phyloP scores from a whole-genome alignment of 2,797 vertebrate genomes.

The Siniperca undulata region DNA sequence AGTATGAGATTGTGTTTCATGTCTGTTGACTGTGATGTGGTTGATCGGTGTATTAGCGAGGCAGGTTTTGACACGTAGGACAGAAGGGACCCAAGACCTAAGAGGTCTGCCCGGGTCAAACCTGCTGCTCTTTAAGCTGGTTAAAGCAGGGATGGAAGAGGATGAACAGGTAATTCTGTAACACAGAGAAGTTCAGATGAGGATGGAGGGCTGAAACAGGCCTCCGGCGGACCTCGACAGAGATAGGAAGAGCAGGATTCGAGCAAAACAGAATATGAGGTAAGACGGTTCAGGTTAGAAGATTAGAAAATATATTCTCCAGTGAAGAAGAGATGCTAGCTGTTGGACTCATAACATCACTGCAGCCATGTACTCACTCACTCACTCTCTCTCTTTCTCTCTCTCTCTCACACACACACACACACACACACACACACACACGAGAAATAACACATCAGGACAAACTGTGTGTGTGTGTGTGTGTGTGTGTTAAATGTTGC shows the following conservation, averaged over 20 bases:
- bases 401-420: no score
- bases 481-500: slow-evolving; percentile 58
- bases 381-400: background rate
- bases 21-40: background rate
- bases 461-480: slow-evolving; percentile 40
- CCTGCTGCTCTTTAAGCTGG: slow-evolving; percentile 1
- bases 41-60: background rate
- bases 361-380: background rate
- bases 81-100: background rate
- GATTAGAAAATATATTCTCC: slow-evolving; percentile 23
- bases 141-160: slow-evolving; percentile 5
- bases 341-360: background rate
- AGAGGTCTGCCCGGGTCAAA: background rate
- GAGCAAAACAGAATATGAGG: slow-evolving; percentile 2
- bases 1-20: background rate
- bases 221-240: background rate
- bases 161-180: slow-evolving; percentile 16
- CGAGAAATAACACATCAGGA: no score
- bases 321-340: background rate
- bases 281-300: slow-evolving; percentile 15
- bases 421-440: background rate
- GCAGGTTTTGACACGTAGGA: background rate
- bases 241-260: background rate
- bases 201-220: slow-evolving; percentile 1
- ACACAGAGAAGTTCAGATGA: background rate